These are phyloP conservation scores for Myopa tessellatipennis DNA, from an alignment of 2,888 invertebrate species.

Conservation along the genomic window DNA sequence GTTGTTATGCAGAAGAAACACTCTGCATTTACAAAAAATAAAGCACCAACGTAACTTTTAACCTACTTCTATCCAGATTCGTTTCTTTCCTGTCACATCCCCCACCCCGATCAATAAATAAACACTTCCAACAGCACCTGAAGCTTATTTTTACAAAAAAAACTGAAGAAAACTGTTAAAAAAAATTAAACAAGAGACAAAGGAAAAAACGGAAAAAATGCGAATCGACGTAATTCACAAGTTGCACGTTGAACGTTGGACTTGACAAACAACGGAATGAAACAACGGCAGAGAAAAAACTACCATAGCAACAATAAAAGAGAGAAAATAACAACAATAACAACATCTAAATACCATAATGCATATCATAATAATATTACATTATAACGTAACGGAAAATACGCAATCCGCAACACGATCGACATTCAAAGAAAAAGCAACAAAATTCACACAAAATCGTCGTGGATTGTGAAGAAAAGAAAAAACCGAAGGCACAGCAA, in stretches of 20 bases:
- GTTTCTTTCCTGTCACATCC: no score
- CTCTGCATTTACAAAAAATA: no score
- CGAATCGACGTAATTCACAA: background rate
- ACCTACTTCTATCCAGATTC: no score
- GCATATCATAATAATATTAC: constrained; percentile 31
- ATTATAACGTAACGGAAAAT: constrained; percentile 31
- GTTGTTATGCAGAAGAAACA: no score
- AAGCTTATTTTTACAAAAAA: no score
- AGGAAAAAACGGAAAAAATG: background rate
- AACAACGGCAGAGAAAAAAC: background rate
- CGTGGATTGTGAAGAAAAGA: background rate
- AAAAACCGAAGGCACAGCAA: constrained; percentile 5
- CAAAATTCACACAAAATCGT: background rate
- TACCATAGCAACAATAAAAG: background rate
- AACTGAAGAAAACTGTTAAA: no score
- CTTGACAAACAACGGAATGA: constrained; percentile 62
- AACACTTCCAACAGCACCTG: no score
- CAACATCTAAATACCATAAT: background rate
- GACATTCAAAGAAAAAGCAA: background rate
- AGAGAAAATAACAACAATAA: background rate
- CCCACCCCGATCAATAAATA: no score
- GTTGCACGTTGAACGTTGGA: constrained; percentile 57
- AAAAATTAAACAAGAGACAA: no score
- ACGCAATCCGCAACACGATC: constrained; percentile 26
- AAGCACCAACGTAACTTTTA: no score